Base-by-base conservation (phyloP, 1,140 invertebrate species). In the Eupristina koningsbergeri region DNA sequence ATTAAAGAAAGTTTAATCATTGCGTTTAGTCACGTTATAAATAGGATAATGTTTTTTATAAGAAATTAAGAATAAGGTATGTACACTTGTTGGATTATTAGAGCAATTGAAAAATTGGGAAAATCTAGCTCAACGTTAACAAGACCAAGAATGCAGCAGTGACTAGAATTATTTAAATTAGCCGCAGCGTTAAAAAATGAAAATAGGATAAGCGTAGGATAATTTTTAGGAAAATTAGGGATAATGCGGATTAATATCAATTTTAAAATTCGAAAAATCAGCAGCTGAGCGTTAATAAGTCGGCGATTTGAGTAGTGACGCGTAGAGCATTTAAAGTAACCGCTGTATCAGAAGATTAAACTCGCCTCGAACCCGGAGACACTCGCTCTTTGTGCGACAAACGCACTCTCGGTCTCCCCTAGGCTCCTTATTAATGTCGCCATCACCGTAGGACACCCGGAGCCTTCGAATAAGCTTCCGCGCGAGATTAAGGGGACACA, bases 401-500 rank as follows among this genome's bases (percentile, higher is more conserved):
- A 53, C 29, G 50, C 7, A 29, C 39, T 17, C 41, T 47, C n/a
- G 47, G 45, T 36, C 13, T 47, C 41, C 73, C 45, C 41, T 53
- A 75, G 5, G 45, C 73, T 3, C 41, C 67, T 71, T 64, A 79
- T 34, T 45, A 80, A 69, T 36, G 64, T 31, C 79, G 41, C 50
- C n/a, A 22, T 41, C 15, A 22, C 17, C n/a, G 34, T 36, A 73
- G 79, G 76, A 64, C 67, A 82, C 75, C 75, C 53, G 75, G 53
- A 26, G 71, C 69, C 39, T 80, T 80, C 50, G 45, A 41, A 47
- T 69, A 61, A 78, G 77, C 79, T 53, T 71, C 67, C 64, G 67
- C 11, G 41, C 29, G 50, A 73, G 67, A n/a, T 61, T 61, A 45
- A 29, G 50, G 47, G 63, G 15, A 8, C 29, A 74, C 69, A 81